phyloP scores from a whole-genome alignment of 2,888 invertebrate genomes.

The Sarcophaga carnaria region DNA sequence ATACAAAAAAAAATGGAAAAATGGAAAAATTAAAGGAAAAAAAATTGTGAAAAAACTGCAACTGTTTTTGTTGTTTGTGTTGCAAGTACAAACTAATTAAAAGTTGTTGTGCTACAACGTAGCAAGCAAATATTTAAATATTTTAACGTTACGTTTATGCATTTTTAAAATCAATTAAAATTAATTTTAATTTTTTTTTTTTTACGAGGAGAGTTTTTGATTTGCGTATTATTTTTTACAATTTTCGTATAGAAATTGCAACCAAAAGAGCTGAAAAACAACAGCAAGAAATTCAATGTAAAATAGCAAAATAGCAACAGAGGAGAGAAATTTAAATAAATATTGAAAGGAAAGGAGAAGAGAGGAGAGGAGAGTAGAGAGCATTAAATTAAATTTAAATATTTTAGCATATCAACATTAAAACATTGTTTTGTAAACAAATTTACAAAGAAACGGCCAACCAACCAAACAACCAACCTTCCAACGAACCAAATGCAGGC shows the following conservation, averaged over 20 bases:
- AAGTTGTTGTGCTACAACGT: conserved; percentile 29
- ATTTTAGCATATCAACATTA: conserved; percentile 66
- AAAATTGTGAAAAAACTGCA: conserved; percentile 16
- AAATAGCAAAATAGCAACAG: no score
- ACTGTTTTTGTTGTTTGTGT: conserved; percentile 15
- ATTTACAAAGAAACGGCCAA: conserved; percentile 39
- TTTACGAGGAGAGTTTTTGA: neutral
- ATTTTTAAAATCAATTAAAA: conserved; percentile 81
- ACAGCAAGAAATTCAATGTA: no score
- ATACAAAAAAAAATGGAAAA: neutral
- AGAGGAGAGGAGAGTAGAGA: conserved; percentile 74
- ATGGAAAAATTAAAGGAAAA: neutral
- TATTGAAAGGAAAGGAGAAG: conserved; percentile 72
- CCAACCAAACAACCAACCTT: neutral
- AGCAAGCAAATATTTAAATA: conserved; percentile 71
- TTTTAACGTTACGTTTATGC: conserved; percentile 74
- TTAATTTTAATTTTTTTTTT: conserved; percentile 69
- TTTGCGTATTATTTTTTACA: conserved; percentile 25
- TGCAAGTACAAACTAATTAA: conserved; percentile 67
- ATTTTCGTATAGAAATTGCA: conserved; percentile 25
- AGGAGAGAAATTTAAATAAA: conserved; percentile 73
- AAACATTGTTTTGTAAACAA: conserved; percentile 58
- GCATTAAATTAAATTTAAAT: conserved; percentile 75
- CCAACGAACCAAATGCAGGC: conserved; percentile 24
- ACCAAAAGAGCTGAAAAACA: no score